phyloP scores from a whole-genome alignment of 2,113 vertebrate genomes.

The Chaetura pelagica region DNA sequence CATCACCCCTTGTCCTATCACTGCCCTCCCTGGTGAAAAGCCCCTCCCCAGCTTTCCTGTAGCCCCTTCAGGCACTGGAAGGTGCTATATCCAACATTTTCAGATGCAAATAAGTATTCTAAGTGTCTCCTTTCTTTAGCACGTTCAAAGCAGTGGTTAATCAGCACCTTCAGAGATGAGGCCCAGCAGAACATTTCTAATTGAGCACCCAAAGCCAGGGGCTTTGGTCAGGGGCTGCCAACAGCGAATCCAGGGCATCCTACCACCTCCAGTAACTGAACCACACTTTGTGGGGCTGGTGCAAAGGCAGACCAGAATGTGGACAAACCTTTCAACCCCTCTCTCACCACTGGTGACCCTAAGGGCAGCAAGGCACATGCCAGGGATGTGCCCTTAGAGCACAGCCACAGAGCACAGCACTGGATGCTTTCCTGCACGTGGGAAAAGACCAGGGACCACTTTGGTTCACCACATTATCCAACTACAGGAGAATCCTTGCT shows the following conservation, averaged over 20 bases:
- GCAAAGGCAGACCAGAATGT: neutral
- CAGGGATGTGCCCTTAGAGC: neutral
- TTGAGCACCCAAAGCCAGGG: rapidly evolving
- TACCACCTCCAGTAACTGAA: rapidly evolving
- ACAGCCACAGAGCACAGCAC: neutral
- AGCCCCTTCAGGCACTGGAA: no score
- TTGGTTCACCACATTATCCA: neutral
- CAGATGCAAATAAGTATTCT: neutral
- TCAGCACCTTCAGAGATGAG: neutral
- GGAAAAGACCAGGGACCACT: neutral
- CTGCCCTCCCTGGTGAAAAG: no score
- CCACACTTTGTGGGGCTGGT: rapidly evolving
- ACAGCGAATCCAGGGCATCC: neutral
- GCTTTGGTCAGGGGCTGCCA: neutral
- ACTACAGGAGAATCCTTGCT: rapidly evolving
- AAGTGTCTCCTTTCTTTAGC: neutral
- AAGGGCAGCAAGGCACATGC: neutral
- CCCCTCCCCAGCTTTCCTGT: no score
- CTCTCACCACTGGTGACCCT: neutral
- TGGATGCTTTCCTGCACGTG: neutral
- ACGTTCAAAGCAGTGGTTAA: neutral
- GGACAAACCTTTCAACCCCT: neutral
- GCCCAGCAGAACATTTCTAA: neutral
- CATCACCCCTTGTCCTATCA: no score
- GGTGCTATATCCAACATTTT: neutral